These are phyloP conservation scores for Bellardia pandia DNA, from an alignment of 2,888 invertebrate genomes.

Conservation along the genomic window DNA sequence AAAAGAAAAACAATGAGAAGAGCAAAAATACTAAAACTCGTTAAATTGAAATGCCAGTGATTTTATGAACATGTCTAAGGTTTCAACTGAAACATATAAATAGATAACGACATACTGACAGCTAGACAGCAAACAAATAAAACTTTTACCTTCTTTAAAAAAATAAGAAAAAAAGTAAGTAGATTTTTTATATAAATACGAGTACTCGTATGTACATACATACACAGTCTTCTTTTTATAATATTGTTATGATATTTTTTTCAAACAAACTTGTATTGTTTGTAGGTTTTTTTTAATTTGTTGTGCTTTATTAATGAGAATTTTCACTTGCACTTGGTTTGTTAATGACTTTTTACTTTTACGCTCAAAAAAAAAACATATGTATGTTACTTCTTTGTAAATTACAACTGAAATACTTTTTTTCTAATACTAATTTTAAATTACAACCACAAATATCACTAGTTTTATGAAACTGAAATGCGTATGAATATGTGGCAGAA, in stretches of 20 bases:
- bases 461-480: not conserved
- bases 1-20: not conserved
- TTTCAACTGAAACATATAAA: slow-evolving; percentile 5
- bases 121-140: slow-evolving; percentile 6
- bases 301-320: slow-evolving; percentile 34
- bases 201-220: too few relatives aligned
- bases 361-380: slow-evolving; percentile 11
- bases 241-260: slow-evolving; percentile 1
- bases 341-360: slow-evolving; percentile 73
- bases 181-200: not conserved
- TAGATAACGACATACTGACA: slow-evolving; percentile 4
- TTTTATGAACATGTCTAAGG: slow-evolving; percentile 33
- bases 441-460: not conserved
- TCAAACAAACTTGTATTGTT: slow-evolving; percentile 4
- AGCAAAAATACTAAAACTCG: not conserved
- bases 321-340: slow-evolving; percentile 66
- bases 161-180: not conserved
- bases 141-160: slow-evolving; percentile 41
- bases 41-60: slow-evolving; percentile 30
- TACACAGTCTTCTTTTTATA: not conserved
- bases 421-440: not conserved
- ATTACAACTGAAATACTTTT: not conserved
- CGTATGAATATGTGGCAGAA: slow-evolving; percentile 32
- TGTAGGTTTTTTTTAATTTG: not conserved
- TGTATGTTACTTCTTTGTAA: too few relatives aligned